Evolutionary conservation across 2,888 invertebrate genomes (phyloP).

Genomic region (Lydus trimaculatus): DNA sequence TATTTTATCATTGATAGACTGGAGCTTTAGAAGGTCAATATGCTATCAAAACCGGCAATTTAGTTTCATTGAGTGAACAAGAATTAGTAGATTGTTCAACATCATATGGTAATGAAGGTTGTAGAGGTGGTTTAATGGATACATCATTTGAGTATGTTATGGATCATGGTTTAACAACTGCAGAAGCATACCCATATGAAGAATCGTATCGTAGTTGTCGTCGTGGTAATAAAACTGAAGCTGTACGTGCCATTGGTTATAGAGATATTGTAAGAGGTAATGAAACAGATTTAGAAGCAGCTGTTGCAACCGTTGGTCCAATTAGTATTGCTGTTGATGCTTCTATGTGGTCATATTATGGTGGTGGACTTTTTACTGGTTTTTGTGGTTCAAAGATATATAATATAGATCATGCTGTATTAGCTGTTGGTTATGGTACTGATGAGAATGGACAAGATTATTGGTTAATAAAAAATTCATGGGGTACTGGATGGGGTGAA

Average conservation of each 20-base stretch:
- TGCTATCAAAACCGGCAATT: slow-evolving; percentile 72
- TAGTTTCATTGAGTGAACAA: slow-evolving; percentile 85
- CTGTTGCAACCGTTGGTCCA: slow-evolving; percentile 83
- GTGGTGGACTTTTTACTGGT: slow-evolving; percentile 78
- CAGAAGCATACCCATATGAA: slow-evolving; percentile 78
- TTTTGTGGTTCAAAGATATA: slow-evolving; percentile 68
- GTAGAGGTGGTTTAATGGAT: slow-evolving; percentile 80
- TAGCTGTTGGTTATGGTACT: slow-evolving; percentile 64
- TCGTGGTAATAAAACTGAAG: neutral
- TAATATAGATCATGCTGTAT: slow-evolving; percentile 80
- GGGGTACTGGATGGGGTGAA: slow-evolving; percentile 60
- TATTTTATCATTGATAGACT: slow-evolving; percentile 61
- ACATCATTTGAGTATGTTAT: slow-evolving; percentile 80
- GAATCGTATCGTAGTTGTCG: neutral
- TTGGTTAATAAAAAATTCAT: slow-evolving; percentile 76
- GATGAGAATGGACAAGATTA: slow-evolving; percentile 64
- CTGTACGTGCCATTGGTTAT: slow-evolving; percentile 19
- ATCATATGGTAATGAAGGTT: slow-evolving; percentile 73
- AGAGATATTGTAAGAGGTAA: slow-evolving; percentile 73
- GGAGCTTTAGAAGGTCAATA: slow-evolving; percentile 85
- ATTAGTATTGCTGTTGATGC: slow-evolving; percentile 89
- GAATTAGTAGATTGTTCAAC: slow-evolving; percentile 84
- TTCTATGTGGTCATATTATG: slow-evolving; percentile 77
- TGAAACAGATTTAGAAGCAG: slow-evolving; percentile 75
- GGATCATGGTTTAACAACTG: slow-evolving; percentile 82